phyloP scores from a whole-genome alignment of 1,140 invertebrate genomes.

The Caenorhabditis latens region DNA sequence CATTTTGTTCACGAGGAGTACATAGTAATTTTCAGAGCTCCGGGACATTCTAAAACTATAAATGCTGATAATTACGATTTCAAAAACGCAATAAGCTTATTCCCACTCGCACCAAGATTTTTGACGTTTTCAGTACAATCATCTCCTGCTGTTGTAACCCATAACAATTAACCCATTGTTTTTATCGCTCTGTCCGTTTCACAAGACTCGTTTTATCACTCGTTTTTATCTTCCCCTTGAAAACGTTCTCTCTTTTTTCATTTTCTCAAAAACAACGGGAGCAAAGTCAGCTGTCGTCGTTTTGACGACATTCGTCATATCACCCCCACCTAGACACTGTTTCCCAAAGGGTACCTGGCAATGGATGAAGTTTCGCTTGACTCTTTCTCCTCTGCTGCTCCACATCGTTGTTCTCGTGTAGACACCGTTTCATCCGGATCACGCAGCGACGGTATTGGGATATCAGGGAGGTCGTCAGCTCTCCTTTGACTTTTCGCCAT shows the following conservation, averaged over 20 bases:
- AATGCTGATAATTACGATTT: too few species aligned
- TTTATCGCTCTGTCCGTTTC: not conserved
- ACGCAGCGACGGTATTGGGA: constrained; percentile 37
- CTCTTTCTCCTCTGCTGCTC: constrained; percentile 60
- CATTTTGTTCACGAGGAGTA: too few species aligned
- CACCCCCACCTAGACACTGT: not conserved
- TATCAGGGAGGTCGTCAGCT: not conserved
- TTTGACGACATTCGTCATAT: not conserved
- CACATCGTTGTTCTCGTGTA: constrained; percentile 16
- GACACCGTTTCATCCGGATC: constrained; percentile 32
- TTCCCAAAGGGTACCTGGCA: constrained; percentile 38
- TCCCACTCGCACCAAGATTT: too few species aligned
- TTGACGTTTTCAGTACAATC: too few species aligned
- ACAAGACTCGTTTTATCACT: not conserved
- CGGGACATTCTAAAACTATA: too few species aligned
- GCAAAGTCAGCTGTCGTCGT: not conserved
- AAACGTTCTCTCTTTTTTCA: constrained; percentile 20
- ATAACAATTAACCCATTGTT: constrained; percentile 4
- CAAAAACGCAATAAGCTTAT: too few species aligned
- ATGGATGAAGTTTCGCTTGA: constrained; percentile 62
- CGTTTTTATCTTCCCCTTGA: not conserved
- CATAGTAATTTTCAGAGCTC: too few species aligned
- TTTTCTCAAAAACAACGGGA: not conserved
- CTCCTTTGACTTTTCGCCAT: constrained; percentile 26
- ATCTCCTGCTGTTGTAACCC: too few species aligned